These are phyloP conservation scores for Mizuhopecten yessoensis DNA, from an alignment of 1,140 invertebrate species.

Conservation along the genomic window DNA sequence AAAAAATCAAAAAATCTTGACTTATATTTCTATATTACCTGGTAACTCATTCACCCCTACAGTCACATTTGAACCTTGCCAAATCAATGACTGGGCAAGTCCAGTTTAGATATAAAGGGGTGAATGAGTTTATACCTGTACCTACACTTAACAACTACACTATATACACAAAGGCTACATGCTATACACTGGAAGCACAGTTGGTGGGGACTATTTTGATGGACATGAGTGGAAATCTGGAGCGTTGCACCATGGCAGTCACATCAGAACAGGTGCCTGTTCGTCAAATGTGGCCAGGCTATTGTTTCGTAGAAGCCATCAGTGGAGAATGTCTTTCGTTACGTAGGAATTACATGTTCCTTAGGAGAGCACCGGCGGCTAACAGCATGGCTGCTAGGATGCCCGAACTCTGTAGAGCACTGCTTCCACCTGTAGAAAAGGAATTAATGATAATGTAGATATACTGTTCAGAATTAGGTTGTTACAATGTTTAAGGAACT, in stretches of 20 bases:
- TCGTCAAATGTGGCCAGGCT: background rate
- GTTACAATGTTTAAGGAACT: background rate
- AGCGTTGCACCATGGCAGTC: conserved; percentile 10
- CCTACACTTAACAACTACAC: background rate
- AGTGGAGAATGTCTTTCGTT: background rate
- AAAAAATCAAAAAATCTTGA: too few relatives aligned
- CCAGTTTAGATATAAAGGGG: too few relatives aligned
- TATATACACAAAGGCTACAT: background rate
- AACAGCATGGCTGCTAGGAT: conserved; percentile 43
- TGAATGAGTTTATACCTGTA: too few relatives aligned
- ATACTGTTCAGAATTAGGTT: too few relatives aligned
- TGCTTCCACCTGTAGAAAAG: conserved; percentile 53
- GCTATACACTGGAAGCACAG: background rate
- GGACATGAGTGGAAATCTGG: conserved; percentile 12
- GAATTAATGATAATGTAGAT: background rate
- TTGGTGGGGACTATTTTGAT: background rate
- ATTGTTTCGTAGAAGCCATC: background rate
- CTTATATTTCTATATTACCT: too few relatives aligned
- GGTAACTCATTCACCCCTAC: too few relatives aligned
- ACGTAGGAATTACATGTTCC: conserved; percentile 25
- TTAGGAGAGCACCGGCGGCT: conserved; percentile 33
- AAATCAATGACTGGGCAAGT: too few relatives aligned
- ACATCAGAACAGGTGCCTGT: background rate
- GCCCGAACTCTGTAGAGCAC: conserved; percentile 46
- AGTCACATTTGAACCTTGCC: too few relatives aligned